Evolutionary conservation across 2,888 invertebrate species (phyloP), one percentile per base, ranked within the genome.

Genomic region (Hirtodrosophila trivittata): DNA sequence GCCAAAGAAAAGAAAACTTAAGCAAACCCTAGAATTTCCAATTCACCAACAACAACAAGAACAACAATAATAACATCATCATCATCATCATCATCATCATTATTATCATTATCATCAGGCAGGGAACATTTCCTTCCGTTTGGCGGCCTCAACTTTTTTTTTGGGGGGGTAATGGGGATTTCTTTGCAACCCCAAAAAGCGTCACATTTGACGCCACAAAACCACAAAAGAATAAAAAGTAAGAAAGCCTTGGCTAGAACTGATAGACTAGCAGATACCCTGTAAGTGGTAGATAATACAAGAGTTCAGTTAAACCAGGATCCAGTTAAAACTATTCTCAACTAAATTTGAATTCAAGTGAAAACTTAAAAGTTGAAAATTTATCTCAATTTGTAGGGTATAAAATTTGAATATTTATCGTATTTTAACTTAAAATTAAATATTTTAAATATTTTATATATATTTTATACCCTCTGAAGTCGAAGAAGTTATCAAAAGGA

Each of bases 131-230:
- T 78, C 80, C 83, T 82, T 76, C 80, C 83, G 57, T 13, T 33
- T 12, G 13, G 45, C 7, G 42, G 38, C 32, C 21, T 58, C 25
- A n/a, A 30, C 41, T 37, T 50, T 46, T 70, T 33, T 21, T 21
- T 5, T 21, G 18, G 3, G 35, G 62, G 57, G 42, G 30, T 13
- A 18, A 33, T 55, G 47, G 30, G 16, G 28, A 39, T 30, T 37
- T 25, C 43, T 35, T 45, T 54, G 45, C 47, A 58, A 38, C 51
- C 59, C 47, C 46, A 45, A 57, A 62, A 51, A 55, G 62, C 68
- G 66, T 68, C 72, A 77, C 72, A 75, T 75, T 77, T 77, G 77
- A 77, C 71, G 74, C 81, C 57, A 51, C 52, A 59, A 56, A 68
- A 38, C 73, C 64, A 47, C 65, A 72, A 54, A 60, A 54, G 50